Base-by-base conservation (phyloP, 1,140 invertebrate genomes). In the Hylyphantes graminicola region DNA sequence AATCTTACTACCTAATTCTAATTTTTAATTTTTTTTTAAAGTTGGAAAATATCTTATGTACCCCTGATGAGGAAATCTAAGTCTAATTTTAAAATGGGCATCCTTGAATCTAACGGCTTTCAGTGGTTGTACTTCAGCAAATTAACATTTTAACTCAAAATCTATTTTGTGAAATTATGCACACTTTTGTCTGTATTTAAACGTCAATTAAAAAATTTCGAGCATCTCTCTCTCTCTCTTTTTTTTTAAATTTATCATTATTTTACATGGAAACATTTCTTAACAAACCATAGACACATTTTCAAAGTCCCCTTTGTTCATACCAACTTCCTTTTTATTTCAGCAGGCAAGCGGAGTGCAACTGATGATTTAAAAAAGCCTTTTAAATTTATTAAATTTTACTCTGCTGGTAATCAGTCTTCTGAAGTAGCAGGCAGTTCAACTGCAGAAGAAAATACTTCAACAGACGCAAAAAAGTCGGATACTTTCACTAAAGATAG, bases 351-450 rank as follows among this genome's bases (percentile, higher is more conserved):
- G 17, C 50, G 74, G 51, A 64, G 0, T 10, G 15, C 17, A 7
- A 59, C 7, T 63, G 15, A 76, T 19, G 15, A 48, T 51, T 76
- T 17, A 15, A 10, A 1, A 11, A 61, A 64, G 9, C 0, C 19
- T 10, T 76, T 51, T 63, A 76, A 76, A 51, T 64, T 63, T 11
- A 76, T 76, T 48, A 64, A 76, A 15, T 76, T 76, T 76, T 76
- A 61, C 12, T 63, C 57, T 50, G 0, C 54, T 17, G 7, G 8
- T 13, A 35, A 51, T 13, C 8, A 50, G 13, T 15, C 35, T 59
- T 59, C 57, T 13, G 57, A 59, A n/a, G 35, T 35, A 35, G 35
- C 35, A 35, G 35, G 35, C 35, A 35, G 35, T 35, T 35, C 35
- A 35, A 35, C 35, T 35, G 35, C 35, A 35, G 35, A 35, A 35